phyloP scores from a whole-genome alignment of 2,888 invertebrate genomes.

The Platynereis dumerilii region DNA sequence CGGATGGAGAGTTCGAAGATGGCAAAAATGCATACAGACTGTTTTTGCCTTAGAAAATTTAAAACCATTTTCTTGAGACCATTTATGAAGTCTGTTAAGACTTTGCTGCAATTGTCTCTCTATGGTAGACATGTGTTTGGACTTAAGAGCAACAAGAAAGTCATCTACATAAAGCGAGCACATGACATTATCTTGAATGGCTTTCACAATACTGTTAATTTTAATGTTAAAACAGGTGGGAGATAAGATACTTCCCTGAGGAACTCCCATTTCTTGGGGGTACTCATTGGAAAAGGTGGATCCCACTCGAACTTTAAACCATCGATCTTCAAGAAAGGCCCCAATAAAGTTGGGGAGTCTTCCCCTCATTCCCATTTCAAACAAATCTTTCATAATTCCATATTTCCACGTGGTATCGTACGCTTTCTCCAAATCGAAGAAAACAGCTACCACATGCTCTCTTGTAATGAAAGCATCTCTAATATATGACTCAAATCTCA shows the following conservation, averaged over 20 bases:
- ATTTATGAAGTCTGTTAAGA: conserved; percentile 12
- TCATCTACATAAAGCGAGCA: conserved; percentile 25
- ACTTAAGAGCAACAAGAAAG: conserved; percentile 3
- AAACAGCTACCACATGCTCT: conserved; percentile 35
- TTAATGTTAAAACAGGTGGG: conserved; percentile 23
- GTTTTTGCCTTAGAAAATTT: conserved; percentile 32
- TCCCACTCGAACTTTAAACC: conserved; percentile 23
- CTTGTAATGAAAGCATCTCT: conserved; percentile 36
- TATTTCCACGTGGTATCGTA: conserved; percentile 37
- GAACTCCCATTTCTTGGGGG: conserved; percentile 18
- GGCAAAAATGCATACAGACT: conserved; percentile 30
- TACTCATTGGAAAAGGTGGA: conserved; percentile 1
- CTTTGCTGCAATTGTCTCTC: conserved; percentile 19
- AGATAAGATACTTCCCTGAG: conserved; percentile 21
- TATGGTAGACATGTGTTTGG: conserved; percentile 10
- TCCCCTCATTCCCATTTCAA: conserved; percentile 32
- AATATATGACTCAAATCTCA: conserved; percentile 36
- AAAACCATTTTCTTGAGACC: conserved; percentile 30
- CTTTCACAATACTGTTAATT: background rate
- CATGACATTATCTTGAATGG: background rate
- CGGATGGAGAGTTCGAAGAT: conserved; percentile 18
- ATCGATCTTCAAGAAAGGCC: conserved; percentile 3
- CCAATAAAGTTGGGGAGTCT: conserved; percentile 31
- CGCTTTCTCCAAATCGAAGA: conserved; percentile 31
- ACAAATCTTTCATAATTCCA: conserved; percentile 31